Base-by-base conservation (phyloP, 2,888 invertebrate genomes). In the Eilema depressum region DNA sequence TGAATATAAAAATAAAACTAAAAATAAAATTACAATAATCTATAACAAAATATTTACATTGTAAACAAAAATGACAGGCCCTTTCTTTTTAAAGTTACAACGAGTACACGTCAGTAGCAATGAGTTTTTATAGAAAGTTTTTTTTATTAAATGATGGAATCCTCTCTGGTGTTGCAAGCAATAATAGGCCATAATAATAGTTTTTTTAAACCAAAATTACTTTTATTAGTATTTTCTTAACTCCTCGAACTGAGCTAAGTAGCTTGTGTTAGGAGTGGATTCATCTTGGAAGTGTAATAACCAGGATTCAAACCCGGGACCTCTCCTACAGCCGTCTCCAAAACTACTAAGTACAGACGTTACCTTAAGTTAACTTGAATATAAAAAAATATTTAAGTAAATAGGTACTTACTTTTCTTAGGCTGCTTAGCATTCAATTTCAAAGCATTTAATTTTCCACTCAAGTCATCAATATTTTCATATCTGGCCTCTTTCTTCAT, bases 401-500 rank as follows among this genome's bases (percentile, higher is more conserved):
- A n/a, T n/a, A n/a, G n/a, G 30, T 41, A 82, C 83, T 82, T 37
- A 82, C 82, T 74, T 80, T 82, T 82, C 30, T 78, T 80, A 20
- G 30, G 64, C 28, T 28, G 65, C 14, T 68, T 73, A 25, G 33
- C 70, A n/a, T 63, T 67, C 25, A 81, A n/a, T 61, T 61, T 69
- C 53, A 80, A 64, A n/a, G 69, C 70, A 0, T 75, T 70, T 14
- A 82, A 26, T 11, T 59, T 70, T 11, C 37, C 65, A 25, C 56
- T 68, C 11, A 82, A 37, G 10, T 63, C 23, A 0, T 78, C 71
- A 10, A 79, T 68, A 33, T 71, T 68, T 1, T 69, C 61, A 26
- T 25, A 63, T 25, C 12, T 68, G 0, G 90, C 86, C 3, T 82
- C 85, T 73, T 92, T 93, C 83, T 93, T 96, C 73, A 97, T 90